These are phyloP conservation scores for Drosophila serrata DNA, from an alignment of 1,140 invertebrate species.

Conservation along the genomic window DNA sequence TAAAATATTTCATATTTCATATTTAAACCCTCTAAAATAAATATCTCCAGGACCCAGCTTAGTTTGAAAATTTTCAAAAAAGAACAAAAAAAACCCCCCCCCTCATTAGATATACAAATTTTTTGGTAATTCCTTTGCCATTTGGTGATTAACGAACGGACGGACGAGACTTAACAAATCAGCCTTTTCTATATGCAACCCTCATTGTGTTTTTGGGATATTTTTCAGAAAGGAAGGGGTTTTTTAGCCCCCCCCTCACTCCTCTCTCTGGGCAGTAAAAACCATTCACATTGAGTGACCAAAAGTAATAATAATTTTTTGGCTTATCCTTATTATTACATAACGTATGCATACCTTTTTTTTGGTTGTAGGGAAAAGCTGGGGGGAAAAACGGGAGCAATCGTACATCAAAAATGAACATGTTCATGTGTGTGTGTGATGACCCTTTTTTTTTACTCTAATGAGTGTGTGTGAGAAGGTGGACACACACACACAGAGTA, in stretches of 20 bases:
- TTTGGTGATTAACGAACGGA: slow-evolving; percentile 24
- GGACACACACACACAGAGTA: slow-evolving; percentile 14
- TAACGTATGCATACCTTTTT: slow-evolving; percentile 84
- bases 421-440: slow-evolving; percentile 46
- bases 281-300: slow-evolving; percentile 30
- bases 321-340: slow-evolving; percentile 85
- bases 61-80: background rate
- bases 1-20: too few relatives aligned
- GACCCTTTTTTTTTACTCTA: slow-evolving; percentile 77
- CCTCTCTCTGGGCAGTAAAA: background rate
- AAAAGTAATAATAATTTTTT: slow-evolving; percentile 85
- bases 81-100: background rate
- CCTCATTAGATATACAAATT: slow-evolving; percentile 4
- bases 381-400: slow-evolving; percentile 42
- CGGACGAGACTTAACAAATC: slow-evolving; percentile 12
- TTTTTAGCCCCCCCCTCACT: background rate
- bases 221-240: background rate
- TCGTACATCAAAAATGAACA: slow-evolving; percentile 85
- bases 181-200: slow-evolving; percentile 18
- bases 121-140: slow-evolving; percentile 19
- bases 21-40: background rate
- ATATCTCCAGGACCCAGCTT: background rate
- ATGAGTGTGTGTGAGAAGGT: slow-evolving; percentile 16
- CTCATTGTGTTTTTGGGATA: background rate
- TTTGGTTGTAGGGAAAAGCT: background rate